phyloP scores from a whole-genome alignment of 1,140 invertebrate genomes.

The Eumeta japonica region DNA sequence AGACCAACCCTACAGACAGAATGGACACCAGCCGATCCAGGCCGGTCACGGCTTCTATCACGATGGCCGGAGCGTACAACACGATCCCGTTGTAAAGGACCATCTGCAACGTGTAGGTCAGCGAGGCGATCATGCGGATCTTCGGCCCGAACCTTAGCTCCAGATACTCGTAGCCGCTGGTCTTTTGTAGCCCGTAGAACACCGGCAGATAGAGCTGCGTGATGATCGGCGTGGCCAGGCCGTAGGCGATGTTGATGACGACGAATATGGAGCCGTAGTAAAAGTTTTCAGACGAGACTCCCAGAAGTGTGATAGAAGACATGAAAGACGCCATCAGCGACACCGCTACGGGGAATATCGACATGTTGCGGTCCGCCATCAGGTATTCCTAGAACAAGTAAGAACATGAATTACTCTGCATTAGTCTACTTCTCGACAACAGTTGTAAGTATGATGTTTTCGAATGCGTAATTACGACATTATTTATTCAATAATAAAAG shows the following conservation, averaged over 20 bases:
- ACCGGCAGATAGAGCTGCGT: constrained; percentile 84
- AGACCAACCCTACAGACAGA: constrained; percentile 80
- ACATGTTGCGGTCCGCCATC: constrained; percentile 76
- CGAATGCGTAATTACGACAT: no score
- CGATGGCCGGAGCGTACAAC: constrained; percentile 87
- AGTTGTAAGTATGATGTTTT: no score
- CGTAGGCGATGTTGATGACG: constrained; percentile 78
- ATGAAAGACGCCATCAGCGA: constrained; percentile 92
- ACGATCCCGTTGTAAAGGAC: constrained; percentile 91
- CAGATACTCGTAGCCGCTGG: constrained; percentile 90
- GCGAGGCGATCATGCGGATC: constrained; percentile 68
- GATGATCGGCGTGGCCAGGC: constrained; percentile 77
- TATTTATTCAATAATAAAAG: no score
- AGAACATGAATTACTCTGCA: no score
- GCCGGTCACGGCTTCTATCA: constrained; percentile 83
- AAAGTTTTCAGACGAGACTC: constrained; percentile 85
- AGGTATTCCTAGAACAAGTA: constrained; percentile 80
- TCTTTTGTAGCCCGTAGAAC: constrained; percentile 81
- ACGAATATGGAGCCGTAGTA: constrained; percentile 81
- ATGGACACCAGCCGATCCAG: constrained; percentile 73
- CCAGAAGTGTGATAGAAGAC: constrained; percentile 90
- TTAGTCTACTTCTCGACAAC: no score
- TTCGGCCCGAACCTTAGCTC: constrained; percentile 75
- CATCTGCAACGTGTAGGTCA: constrained; percentile 80
- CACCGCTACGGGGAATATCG: constrained; percentile 76